phyloP scores from a whole-genome alignment of 2,797 vertebrate genomes.

The Labeo calbasu region DNA sequence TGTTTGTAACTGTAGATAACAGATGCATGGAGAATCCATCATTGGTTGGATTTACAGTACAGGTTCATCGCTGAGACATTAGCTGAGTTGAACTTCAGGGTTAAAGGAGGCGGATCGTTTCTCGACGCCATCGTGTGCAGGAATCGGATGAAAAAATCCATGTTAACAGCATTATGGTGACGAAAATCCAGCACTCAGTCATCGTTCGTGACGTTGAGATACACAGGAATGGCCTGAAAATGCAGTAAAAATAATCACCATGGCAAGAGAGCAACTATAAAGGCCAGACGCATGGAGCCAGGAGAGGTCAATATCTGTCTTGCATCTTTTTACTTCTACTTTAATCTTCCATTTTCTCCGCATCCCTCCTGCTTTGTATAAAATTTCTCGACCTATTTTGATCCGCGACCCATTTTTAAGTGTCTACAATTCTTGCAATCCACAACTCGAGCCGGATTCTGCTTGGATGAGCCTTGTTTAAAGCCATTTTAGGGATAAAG shows the following conservation, averaged over 20 bases:
- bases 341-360: slow-evolving; percentile 9
- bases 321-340: background rate
- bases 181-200: slow-evolving; percentile 76
- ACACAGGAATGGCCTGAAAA: slow-evolving; percentile 70
- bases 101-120: slow-evolving; percentile 80
- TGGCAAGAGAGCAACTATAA: slow-evolving; percentile 40
- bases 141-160: slow-evolving; percentile 81
- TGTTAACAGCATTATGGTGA: slow-evolving; percentile 78
- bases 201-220: slow-evolving; percentile 72
- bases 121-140: slow-evolving; percentile 73
- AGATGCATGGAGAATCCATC: background rate
- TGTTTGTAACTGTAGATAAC: slow-evolving; percentile 15
- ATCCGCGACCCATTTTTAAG: background rate
- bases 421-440: background rate
- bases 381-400: background rate
- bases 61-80: slow-evolving; percentile 53
- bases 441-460: background rate
- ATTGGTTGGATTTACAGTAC: background rate
- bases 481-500: background rate
- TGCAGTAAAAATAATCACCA: slow-evolving; percentile 59
- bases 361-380: slow-evolving; percentile 28
- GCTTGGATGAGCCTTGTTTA: too few species aligned
- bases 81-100: slow-evolving; percentile 73
- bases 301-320: slow-evolving; percentile 53
- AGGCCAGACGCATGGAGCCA: slow-evolving; percentile 45